These are phyloP conservation scores for Tillus elongatus DNA, from an alignment of 2,888 invertebrate genomes.

Conservation along the genomic window DNA sequence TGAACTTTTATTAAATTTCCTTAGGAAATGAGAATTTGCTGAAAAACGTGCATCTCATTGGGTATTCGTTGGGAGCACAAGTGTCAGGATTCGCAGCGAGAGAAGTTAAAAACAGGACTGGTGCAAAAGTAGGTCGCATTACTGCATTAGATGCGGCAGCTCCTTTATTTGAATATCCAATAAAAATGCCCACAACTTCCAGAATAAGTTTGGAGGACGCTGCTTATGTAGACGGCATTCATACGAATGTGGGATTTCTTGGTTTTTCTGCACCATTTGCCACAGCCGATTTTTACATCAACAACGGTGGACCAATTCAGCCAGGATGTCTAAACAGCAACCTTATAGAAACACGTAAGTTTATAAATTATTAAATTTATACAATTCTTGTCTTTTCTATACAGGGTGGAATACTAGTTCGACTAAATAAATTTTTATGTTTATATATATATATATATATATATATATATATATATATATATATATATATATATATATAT, in stretches of 20 bases:
- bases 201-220: constrained; percentile 21
- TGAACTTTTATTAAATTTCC: too few species aligned
- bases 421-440: too few species aligned
- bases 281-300: constrained; percentile 22
- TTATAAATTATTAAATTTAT: neutral
- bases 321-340: constrained; percentile 21
- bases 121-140: constrained; percentile 22
- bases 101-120: constrained; percentile 16
- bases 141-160: constrained; percentile 26
- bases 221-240: constrained; percentile 22
- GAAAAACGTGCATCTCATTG: constrained; percentile 23
- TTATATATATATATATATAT: too few species aligned
- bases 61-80: constrained; percentile 26
- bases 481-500: too few species aligned
- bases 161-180: constrained; percentile 24
- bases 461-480: too few species aligned
- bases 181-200: constrained; percentile 14
- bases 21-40: constrained; percentile 18
- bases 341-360: constrained; percentile 23
- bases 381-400: too few species aligned
- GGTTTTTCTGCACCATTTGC: constrained; percentile 20
- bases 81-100: constrained; percentile 24
- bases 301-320: constrained; percentile 24
- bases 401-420: too few species aligned
- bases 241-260: constrained; percentile 25